Conservation (phyloP, 1,140 invertebrate genomes). For the Lasioglossum baleicum region DNA sequence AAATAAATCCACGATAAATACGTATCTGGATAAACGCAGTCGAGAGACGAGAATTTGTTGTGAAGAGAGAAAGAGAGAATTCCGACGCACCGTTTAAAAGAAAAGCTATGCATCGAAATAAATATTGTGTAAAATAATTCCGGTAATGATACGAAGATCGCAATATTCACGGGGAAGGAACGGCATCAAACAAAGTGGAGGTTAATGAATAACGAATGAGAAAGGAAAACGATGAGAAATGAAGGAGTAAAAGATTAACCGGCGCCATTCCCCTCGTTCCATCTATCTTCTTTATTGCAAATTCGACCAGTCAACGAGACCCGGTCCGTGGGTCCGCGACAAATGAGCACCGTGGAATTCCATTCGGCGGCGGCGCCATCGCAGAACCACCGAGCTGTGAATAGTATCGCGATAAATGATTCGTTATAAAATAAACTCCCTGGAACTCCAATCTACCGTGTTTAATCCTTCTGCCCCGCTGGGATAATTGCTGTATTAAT, state of each 20-base stretch:
- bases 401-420: slow-evolving; percentile 49
- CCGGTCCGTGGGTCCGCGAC: slow-evolving; percentile 40
- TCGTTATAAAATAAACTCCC: slow-evolving; percentile 33
- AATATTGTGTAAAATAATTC: no score
- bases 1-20: no score
- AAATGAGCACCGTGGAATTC: slow-evolving; percentile 60
- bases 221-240: slow-evolving; percentile 38
- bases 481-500: no score
- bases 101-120: no score
- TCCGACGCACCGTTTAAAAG: no score
- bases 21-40: no score
- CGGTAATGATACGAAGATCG: background rate
- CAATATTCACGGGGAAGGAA: background rate
- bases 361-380: slow-evolving; percentile 47
- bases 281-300: slow-evolving; percentile 67
- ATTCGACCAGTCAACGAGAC: slow-evolving; percentile 63
- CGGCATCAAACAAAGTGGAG: slow-evolving; percentile 36
- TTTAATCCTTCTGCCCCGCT: no score
- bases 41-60: no score
- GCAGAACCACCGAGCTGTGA: slow-evolving; percentile 15
- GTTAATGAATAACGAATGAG: slow-evolving; percentile 63
- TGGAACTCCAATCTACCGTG: no score
- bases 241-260: slow-evolving; percentile 58
- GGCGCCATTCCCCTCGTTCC: slow-evolving; percentile 51
- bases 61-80: no score